Percentiles rank a stretch among this genome's conserved stretches.
Evolutionary conservation across 2,888 invertebrate genomes (phyloP).

Genomic region (Lepidochitona cinerea): DNA sequence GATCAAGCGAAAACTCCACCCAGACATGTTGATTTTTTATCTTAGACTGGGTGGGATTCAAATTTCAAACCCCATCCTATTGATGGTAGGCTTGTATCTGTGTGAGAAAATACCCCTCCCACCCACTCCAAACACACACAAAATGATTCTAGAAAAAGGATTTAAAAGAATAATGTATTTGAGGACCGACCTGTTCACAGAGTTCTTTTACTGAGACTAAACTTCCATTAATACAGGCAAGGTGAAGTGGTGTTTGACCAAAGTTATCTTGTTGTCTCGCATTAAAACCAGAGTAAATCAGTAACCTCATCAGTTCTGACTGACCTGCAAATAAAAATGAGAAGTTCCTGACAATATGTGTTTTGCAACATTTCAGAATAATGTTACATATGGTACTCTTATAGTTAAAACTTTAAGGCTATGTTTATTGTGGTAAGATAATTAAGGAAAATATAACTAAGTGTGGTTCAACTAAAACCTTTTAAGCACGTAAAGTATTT

Average conservation of each 20-base stretch:
- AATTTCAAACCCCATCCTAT: no score
- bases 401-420: no score
- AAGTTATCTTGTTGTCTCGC: slow-evolving; percentile 92
- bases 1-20: no score
- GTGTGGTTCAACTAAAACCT: no score
- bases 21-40: background rate
- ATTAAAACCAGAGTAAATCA: slow-evolving; percentile 93
- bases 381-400: no score
- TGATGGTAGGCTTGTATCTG: no score
- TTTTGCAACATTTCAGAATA: no score
- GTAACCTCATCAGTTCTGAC: slow-evolving; percentile 86
- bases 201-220: slow-evolving; percentile 88
- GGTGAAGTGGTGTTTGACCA: slow-evolving; percentile 91
- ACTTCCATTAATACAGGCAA: slow-evolving; percentile 91
- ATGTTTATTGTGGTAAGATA: no score
- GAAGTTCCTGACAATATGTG: no score
- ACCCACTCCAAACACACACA: background rate
- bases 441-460: no score
- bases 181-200: slow-evolving; percentile 82
- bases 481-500: no score
- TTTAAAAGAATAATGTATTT: background rate
- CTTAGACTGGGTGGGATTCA: background rate
- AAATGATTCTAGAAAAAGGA: no score
- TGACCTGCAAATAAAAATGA: slow-evolving; percentile 69
- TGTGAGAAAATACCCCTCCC: background rate